phyloP scores from a whole-genome alignment of 2,113 vertebrate genomes.

The Clupea harengus region DNA sequence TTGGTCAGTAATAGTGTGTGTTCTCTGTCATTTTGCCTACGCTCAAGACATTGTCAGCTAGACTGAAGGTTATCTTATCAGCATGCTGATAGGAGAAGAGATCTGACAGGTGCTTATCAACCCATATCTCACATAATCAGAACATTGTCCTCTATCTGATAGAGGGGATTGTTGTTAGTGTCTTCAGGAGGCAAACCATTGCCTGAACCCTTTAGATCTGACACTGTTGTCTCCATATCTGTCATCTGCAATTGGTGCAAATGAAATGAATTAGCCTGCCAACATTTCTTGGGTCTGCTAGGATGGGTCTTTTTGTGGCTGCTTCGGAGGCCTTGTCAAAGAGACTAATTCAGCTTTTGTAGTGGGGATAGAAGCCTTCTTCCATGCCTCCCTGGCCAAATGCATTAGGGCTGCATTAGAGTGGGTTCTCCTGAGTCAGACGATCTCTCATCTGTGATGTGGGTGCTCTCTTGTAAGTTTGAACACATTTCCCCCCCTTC shows the following conservation, averaged over 20 bases:
- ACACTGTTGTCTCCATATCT: neutral
- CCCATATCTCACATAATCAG: slow-evolving; percentile 14
- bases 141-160: neutral
- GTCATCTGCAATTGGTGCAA: neutral
- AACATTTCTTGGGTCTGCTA: neutral
- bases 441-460: neutral
- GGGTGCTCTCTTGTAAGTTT: neutral
- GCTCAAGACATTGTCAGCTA: neutral
- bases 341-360: neutral
- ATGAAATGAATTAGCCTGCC: neutral
- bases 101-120: slow-evolving; percentile 12
- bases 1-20: neutral
- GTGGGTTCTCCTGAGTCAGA: neutral
- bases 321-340: neutral
- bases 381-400: neutral
- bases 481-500: neutral
- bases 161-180: neutral
- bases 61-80: slow-evolving; percentile 9
- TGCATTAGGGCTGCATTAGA: slow-evolving; percentile 12
- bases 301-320: neutral
- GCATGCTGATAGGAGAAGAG: neutral
- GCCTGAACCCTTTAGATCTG: neutral
- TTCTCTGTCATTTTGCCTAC: neutral
- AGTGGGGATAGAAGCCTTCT: neutral
- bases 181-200: neutral